A percentile compares a stretch with the other conserved stretches of the same genome.
Conservation (phyloP, 2,113 vertebrate genomes). For the Apus apus region DNA sequence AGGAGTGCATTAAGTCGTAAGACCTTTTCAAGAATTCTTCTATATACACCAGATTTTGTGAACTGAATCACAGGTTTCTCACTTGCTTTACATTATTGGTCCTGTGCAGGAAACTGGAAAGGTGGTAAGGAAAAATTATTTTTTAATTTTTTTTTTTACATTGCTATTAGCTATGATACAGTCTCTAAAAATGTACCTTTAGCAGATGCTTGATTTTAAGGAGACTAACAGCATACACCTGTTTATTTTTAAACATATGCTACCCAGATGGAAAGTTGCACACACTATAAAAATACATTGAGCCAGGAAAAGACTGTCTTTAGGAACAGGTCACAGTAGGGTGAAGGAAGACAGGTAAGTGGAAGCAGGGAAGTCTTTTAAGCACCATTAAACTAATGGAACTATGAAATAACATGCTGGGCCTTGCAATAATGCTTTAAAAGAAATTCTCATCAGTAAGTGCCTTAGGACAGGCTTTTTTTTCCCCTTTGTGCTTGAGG, state of each 20-base stretch:
- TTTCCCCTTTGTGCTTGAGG: not conserved
- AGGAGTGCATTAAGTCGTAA: not conserved
- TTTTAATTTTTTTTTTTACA: not conserved
- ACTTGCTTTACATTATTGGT: not conserved
- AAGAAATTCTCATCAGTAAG: not conserved
- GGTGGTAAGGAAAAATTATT: not conserved
- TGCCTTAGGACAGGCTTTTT: not conserved
- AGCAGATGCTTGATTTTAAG: conserved; percentile 43
- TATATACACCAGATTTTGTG: not conserved
- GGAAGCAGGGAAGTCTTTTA: conserved; percentile 47
- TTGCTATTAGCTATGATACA: not conserved
- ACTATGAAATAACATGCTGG: conserved; percentile 13
- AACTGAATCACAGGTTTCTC: not conserved
- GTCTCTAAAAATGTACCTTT: conserved; percentile 1
- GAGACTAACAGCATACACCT: conserved; percentile 59
- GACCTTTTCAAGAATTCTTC: not conserved
- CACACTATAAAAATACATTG: conserved; percentile 16
- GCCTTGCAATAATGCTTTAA: not conserved
- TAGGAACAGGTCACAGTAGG: conserved; percentile 33
- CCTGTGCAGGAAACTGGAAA: not conserved
- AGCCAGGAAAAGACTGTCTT: conserved; percentile 40
- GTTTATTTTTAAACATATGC: conserved; percentile 49
- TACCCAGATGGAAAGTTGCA: conserved; percentile 58
- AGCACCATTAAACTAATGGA: conserved; percentile 42
- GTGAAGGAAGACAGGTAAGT: conserved; percentile 53